Percentiles rank a stretch among this genome's conserved stretches.
Evolutionary conservation across 2,888 invertebrate genomes (phyloP).

Genomic region (Oligia latruncula): DNA sequence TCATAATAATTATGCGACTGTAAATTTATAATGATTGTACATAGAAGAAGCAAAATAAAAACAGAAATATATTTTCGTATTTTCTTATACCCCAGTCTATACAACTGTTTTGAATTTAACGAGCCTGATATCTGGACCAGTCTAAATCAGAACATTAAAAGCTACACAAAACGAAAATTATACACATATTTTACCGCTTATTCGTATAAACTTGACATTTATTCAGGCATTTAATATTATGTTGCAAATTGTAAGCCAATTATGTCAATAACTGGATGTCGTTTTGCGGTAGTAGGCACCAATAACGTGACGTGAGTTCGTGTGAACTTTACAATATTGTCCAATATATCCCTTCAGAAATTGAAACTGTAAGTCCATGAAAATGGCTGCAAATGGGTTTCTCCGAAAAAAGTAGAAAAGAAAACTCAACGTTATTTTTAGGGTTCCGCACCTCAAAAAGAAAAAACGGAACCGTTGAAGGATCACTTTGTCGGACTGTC

Average conservation of each 20-base stretch:
- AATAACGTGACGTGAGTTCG: neutral
- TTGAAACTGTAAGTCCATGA: too few species aligned
- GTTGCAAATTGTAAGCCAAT: neutral
- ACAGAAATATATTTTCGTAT: constrained; percentile 1
- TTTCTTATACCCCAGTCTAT: neutral
- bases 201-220: neutral
- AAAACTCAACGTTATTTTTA: neutral
- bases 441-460: neutral
- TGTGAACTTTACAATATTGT: neutral
- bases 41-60: constrained; percentile 46
- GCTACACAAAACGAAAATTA: neutral
- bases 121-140: neutral
- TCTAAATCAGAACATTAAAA: neutral
- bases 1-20: constrained; percentile 29
- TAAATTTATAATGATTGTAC: constrained; percentile 33
- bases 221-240: neutral
- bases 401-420: neutral
- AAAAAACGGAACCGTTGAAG: neutral
- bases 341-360: neutral
- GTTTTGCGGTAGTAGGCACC: neutral
- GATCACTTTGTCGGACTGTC: neutral
- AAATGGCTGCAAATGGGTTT: neutral
- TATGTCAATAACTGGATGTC: neutral
- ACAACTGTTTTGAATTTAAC: neutral
- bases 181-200: neutral